Evolutionary conservation across 2,797 vertebrate species (phyloP), one percentile per base, ranked within the genome.

Genomic region (Pseudotriccus pelzelni): DNA sequence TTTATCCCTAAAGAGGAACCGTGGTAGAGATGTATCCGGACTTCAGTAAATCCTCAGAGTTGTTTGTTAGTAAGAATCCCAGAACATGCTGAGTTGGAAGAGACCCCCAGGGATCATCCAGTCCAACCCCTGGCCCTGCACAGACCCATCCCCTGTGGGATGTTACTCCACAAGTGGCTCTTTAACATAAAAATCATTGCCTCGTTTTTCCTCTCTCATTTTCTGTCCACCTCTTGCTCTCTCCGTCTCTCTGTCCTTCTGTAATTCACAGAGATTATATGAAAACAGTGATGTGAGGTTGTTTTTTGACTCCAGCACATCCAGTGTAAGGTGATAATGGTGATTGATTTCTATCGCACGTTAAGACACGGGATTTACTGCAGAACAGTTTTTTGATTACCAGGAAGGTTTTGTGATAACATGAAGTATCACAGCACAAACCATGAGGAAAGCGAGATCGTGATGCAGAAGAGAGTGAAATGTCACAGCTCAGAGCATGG

Each of bases 131-230:
- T 6, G 7, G 36, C 34, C 36, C 56, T 59, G 56, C 36, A 18
- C 24, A 44, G 43, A 9, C 43, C 10, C 19, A 44, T 44, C 43
- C 43, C 43, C 43, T 44, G 43, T 44, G 20, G 3, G 5, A 44
- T n/a, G 36, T 34, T 19, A 15, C 32, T 36, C 6, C 18, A 56
- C 12, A 47, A 49, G 52, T 3, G 8, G 19, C 36, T 50, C 10
- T n/a, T 59, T 47, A 21, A 20, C 20, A 7, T 21, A 24, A 64
- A 68, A 44, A 19, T 1, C 7, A 3, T 13, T 23, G 37, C 7
- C 34, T 49, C 15, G 12, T 62, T 25, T 13, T 8, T 0, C 10
- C 27, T 60, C 19, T 67, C 34, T 39, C 3, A 0, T 62, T 59
- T 53, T 34, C 30, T 43, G 23, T 25, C 34, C 2, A 1, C 22